Base-by-base conservation (phyloP, 92 coral and sea anemone genomes). In the Zoanthus sansibaricus region DNA sequence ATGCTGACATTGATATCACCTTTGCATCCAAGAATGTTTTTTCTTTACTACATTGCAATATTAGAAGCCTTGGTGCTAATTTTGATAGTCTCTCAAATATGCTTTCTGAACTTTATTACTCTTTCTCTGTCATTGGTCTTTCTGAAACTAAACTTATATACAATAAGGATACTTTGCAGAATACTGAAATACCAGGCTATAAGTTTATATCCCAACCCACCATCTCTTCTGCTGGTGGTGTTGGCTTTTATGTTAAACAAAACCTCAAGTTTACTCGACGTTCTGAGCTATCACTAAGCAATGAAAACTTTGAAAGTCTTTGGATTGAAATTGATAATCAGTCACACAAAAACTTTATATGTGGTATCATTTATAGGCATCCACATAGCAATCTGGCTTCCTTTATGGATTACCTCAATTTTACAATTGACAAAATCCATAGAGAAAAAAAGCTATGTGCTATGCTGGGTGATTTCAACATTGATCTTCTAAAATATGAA, bases 401-500 rank as follows among this genome's bases (percentile, higher is more conserved):
- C n/a, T 76, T 76, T 51, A 76, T 21, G 46, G 80, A 51, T 25
- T 76, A 76, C n/a, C 66, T 76, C 37, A 76, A 76, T 76, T 51
- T 32, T 51, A 76, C 80, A n/a, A 17, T 76, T 76, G 80, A 76
- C n/a, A 76, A 46, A 52, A 54, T 76, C 66, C 64, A 76, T 51
- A 21, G 66, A 51, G 80, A 76, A 47, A 76, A 51, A 48, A 76
- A 76, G 42, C 32, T 18, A n/a, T 49, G 80, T 76, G 64, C 66
- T 18, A 67, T 61, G 14, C 70, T n/a, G 73, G 83, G 64, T 13
- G 51, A 61, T 48, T 88, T 91, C 54, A 91, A 88, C 82, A 88
- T 91, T 49, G 87, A 85, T 76, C 82, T 84, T 58, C 32, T 79
- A 84, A 72, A 89, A 77, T 89, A 68, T 79, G 94, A 92, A 30